Evolutionary conservation across 1,140 invertebrate genomes (phyloP).

Genomic region (Formica selysi): DNA sequence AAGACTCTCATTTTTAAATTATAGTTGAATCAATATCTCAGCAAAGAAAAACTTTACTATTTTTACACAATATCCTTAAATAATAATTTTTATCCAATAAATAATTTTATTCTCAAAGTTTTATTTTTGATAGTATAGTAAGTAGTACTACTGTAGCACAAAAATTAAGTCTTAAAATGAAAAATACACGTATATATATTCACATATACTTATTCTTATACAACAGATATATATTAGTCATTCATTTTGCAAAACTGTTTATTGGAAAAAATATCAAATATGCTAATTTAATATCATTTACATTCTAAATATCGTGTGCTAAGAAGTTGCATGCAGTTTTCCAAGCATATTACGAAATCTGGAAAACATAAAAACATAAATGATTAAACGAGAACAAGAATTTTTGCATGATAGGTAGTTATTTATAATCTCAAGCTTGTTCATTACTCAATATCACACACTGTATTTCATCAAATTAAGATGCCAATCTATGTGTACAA

Average conservation of each 20-base stretch:
- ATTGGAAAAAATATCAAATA: neutral
- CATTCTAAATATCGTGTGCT: slow-evolving; percentile 3
- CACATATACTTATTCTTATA: no score
- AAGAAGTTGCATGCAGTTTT: slow-evolving; percentile 19
- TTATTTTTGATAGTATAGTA: neutral
- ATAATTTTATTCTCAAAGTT: neutral
- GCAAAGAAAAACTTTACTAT: neutral
- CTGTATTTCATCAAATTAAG: slow-evolving; percentile 5
- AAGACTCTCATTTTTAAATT: neutral
- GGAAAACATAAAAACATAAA: slow-evolving; percentile 13
- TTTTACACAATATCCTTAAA: neutral
- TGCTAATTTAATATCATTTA: slow-evolving; percentile 25
- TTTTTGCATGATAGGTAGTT: neutral
- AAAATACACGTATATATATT: no score
- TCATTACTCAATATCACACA: neutral
- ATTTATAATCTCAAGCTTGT: neutral
- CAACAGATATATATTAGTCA: no score
- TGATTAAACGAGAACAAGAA: slow-evolving; percentile 35
- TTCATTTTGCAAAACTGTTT: neutral
- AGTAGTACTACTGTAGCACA: neutral
- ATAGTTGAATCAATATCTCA: neutral
- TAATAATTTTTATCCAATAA: neutral
- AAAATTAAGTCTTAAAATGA: no score
- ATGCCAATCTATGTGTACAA: neutral
- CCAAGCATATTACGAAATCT: slow-evolving; percentile 23